A percentile compares a stretch with the other conserved stretches of the same genome.
Evolutionary conservation across 2,888 invertebrate genomes (phyloP).

Genomic region (Blastobasis adustella): DNA sequence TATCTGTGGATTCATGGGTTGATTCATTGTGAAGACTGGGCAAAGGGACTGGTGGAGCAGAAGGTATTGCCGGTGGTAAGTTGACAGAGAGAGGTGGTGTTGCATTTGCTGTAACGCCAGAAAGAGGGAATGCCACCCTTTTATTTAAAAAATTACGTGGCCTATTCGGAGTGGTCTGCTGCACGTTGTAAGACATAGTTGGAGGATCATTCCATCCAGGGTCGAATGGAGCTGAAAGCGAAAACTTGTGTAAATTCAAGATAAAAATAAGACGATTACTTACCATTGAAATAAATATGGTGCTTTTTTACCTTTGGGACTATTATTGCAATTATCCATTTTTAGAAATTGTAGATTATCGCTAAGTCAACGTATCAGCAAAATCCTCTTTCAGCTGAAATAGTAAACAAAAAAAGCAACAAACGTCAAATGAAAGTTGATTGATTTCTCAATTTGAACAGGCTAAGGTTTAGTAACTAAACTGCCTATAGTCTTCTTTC

Average conservation of each 20-base stretch:
- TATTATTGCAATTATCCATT: slow-evolving; percentile 34
- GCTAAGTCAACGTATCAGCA: no score
- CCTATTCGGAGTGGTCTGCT: slow-evolving; percentile 48
- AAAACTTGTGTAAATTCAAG: not conserved
- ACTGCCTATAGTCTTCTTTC: no score
- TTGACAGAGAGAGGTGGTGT: slow-evolving; percentile 22
- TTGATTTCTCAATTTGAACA: no score
- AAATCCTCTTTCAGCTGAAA: no score
- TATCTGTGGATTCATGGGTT: slow-evolving; percentile 19
- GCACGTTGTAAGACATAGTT: slow-evolving; percentile 58
- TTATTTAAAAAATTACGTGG: slow-evolving; percentile 68
- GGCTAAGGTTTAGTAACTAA: no score
- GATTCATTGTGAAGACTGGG: slow-evolving; percentile 4
- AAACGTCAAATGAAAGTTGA: no score
- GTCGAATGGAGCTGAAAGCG: slow-evolving; percentile 52
- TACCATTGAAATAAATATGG: no score
- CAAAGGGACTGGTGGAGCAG: slow-evolving; percentile 11
- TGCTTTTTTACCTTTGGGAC: slow-evolving; percentile 19
- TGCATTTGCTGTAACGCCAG: slow-evolving; percentile 28
- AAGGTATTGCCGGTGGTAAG: slow-evolving; percentile 35
- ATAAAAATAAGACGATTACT: no score
- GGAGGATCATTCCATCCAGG: slow-evolving; percentile 78
- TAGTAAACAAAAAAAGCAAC: no score
- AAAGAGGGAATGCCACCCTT: slow-evolving; percentile 67
- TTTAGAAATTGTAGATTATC: no score